These are phyloP conservation scores for Pherbina coryleti DNA, from an alignment of 2,888 invertebrate species.

Conservation along the genomic window DNA sequence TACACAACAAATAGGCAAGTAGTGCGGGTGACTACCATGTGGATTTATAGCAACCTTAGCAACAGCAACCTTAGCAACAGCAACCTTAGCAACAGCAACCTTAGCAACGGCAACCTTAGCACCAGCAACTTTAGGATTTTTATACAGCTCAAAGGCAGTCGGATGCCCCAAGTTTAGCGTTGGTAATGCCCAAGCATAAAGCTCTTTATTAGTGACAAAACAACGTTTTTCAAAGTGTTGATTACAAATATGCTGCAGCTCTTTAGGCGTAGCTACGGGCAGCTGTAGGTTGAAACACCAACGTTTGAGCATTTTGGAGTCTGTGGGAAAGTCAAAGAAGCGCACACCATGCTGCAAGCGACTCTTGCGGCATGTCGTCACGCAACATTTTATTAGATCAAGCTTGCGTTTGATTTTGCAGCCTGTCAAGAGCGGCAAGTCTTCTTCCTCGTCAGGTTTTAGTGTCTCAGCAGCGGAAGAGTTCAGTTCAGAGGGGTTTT, in stretches of 20 bases:
- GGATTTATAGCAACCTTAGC: neutral
- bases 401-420: constrained; percentile 54
- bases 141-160: constrained; percentile 7
- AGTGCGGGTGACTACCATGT: constrained; percentile 11
- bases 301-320: constrained; percentile 54
- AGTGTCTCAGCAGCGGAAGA: neutral
- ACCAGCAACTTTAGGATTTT: neutral
- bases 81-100: neutral
- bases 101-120: neutral
- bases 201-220: constrained; percentile 58
- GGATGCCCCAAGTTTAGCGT: constrained; percentile 57
- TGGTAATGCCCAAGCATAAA: constrained; percentile 60
- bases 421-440: constrained; percentile 42
- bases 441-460: neutral
- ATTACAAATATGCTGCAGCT: constrained; percentile 55
- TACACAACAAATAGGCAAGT: constrained; percentile 58
- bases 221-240: constrained; percentile 62
- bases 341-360: constrained; percentile 60
- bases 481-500: constrained; percentile 20
- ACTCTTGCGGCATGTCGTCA: constrained; percentile 55
- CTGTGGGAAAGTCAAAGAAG: constrained; percentile 56
- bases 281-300: constrained; percentile 63
- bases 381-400: constrained; percentile 55
- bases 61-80: neutral
- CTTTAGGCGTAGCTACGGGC: constrained; percentile 45